Evolutionary conservation across 1,140 invertebrate genomes (phyloP), one percentile per base, ranked within the genome.

Genomic region (Drosophila ercepeae): DNA sequence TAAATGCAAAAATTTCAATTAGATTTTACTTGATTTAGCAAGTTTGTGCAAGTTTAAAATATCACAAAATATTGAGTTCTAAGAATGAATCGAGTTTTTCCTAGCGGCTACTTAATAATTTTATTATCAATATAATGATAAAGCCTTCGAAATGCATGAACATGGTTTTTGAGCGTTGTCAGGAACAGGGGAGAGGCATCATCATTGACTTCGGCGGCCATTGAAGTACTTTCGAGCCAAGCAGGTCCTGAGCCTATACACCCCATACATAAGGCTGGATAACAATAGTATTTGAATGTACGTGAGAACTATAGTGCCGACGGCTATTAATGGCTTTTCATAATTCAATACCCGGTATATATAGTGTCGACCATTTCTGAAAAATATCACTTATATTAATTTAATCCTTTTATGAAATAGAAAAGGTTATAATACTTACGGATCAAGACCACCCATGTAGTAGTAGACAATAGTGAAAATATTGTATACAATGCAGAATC

Each of bases 401-500:
- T 2, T 27, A 9, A 27, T 7, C 3, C 2, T 27, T 8, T 8
- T 8, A 27, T 27, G 3, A 27, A 27, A 9, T n/a, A 7, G 7
- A 46, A 4, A 11, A 0, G 4, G 19, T 1, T 16, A 27, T 27
- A 27, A 27, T 3, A 1, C 90, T 68, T 92, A 94, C 92, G 91
- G 92, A 73, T 94, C 93, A 1, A 92, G 92, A 18, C 96, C 96
- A 16, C 95, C 96, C 13, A 93, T 92, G 0, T 88, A 32, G 84
- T 94, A 96, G 83, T 96, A 97, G n/a, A 95, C 90, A 1, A 94
- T 55, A 1, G 93, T 94, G 84, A 97, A 97, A 6, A 94, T 32
- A 0, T 93, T 54, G 78, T 97, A 97, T 0, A 89, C 55, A 0
- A 93, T 36, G 0, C 93, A 92, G 67, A 95, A 93, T 4, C 92